Evolutionary conservation across 2,113 vertebrate species (phyloP), one percentile per base, ranked within the genome.

Genomic region (Sterrhoptilus dennistouni): DNA sequence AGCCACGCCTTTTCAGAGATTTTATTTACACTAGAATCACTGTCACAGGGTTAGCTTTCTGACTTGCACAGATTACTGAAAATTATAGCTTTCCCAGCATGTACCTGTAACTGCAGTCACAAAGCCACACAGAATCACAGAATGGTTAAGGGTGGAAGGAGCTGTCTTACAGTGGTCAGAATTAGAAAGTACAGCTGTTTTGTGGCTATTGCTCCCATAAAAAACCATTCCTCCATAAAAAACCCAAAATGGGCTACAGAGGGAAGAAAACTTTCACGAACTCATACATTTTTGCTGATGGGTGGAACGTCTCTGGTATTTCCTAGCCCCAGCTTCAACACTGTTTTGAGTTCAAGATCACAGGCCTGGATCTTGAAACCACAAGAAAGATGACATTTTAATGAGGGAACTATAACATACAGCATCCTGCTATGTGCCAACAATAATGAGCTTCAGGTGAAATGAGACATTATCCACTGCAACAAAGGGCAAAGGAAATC

Each of bases 401-500:
- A 80, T 72, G 50, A 93, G 40, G 21, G n/a, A 87, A 36, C 31
- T 64, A 45, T 79, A 66, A 87, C 52, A 66, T 14, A 38, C 5
- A 81, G 33, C 7, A 66, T 59, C 36, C 50, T 79, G 53, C 40
- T 91, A 40, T 3, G n/a, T 52, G 61, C 60, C 88, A 91, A 38
- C 29, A 54, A 21, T 33, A 83, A 83, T 16, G 53, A 68, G 44
- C 88, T 91, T 66, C 90, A 79, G 65, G 56, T 91, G n/a, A 40
- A 92, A 83, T 20, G 36, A 82, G 53, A 87, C 28, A 11, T 72
- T 78, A 89, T 65, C 74, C 61, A 49, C 42, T 50, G 38, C 59
- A 93, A 91, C 50, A 88, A 92, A 91, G 40, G n/a, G 25, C 57
- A 88, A 64, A 83, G 42, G 50, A 83, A 88, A 88, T 29, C n/a